Evolutionary conservation across 1,140 invertebrate species (phyloP).

Genomic region (Cydia pomonella): DNA sequence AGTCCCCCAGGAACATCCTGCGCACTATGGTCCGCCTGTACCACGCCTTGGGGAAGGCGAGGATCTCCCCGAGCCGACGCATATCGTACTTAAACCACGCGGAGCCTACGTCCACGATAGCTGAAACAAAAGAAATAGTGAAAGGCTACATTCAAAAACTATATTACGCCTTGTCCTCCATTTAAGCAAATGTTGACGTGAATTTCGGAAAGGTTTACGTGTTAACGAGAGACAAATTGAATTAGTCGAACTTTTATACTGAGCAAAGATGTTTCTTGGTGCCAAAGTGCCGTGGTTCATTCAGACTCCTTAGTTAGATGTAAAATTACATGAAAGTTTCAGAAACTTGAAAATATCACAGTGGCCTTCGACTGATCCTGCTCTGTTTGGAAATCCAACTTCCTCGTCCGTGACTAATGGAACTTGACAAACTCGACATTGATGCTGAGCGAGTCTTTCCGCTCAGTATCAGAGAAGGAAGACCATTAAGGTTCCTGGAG

Average conservation of each 20-base stretch:
- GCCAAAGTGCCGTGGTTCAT: too few relatives aligned
- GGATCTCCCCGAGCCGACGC: constrained; percentile 97
- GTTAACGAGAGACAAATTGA: too few relatives aligned
- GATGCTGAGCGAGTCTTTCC: constrained; percentile 97
- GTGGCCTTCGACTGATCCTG: constrained; percentile 87
- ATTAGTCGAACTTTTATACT: too few relatives aligned
- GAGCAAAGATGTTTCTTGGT: too few relatives aligned
- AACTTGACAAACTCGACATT: constrained; percentile 99
- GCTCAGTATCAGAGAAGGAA: constrained; percentile 91
- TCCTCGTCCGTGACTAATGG: constrained; percentile 93
- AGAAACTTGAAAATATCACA: constrained; percentile 96
- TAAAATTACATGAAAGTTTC: too few relatives aligned
- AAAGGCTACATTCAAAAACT: too few relatives aligned
- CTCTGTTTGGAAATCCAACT: constrained; percentile 87
- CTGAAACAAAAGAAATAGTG: too few relatives aligned
- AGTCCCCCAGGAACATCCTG: constrained; percentile 95
- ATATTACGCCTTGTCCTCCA: too few relatives aligned
- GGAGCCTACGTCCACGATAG: constrained; percentile 97
- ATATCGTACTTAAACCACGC: constrained; percentile 99
- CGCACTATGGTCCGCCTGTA: constrained; percentile 96
- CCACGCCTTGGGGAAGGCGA: constrained; percentile 99
- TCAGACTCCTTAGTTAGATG: too few relatives aligned
- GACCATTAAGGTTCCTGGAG: constrained; percentile 92
- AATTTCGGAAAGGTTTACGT: too few relatives aligned
- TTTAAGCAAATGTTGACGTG: too few relatives aligned